These are phyloP conservation scores for Drosophila multiciliata DNA, from an alignment of 2,888 invertebrate species.

Conservation along the genomic window DNA sequence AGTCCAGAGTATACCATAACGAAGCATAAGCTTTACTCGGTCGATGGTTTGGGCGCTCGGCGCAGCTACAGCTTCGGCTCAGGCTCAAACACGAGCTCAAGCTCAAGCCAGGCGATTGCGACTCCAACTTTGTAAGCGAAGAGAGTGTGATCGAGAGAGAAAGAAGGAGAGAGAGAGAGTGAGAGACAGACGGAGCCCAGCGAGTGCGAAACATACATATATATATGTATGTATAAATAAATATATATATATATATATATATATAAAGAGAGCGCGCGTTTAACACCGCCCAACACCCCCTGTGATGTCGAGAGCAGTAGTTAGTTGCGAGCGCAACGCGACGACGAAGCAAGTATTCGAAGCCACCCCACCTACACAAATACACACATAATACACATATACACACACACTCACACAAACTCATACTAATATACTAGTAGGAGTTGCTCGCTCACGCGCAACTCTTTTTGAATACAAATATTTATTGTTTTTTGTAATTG, in stretches of 20 bases:
- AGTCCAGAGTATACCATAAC: conserved; percentile 82
- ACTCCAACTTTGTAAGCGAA: conserved; percentile 69
- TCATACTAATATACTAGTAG: conserved; percentile 64
- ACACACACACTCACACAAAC: conserved; percentile 52
- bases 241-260: not conserved
- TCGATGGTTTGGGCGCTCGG: conserved; percentile 65
- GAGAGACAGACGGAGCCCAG: conserved; percentile 50
- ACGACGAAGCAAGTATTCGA: conserved; percentile 80
- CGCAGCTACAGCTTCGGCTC: conserved; percentile 74
- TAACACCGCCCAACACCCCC: conserved; percentile 72
- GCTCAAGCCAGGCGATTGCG: conserved; percentile 71
- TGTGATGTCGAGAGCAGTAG: conserved; percentile 77
- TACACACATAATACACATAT: conserved; percentile 48
- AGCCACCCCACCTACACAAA: conserved; percentile 80
- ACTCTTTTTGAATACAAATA: conserved; percentile 43
- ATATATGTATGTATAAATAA: conserved; percentile 3
- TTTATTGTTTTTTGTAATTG: conserved; percentile 66
- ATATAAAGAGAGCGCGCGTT: conserved; percentile 52
- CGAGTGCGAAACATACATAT: conserved; percentile 41
- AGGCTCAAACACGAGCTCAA: conserved; percentile 47
- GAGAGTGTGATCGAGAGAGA: conserved; percentile 9
- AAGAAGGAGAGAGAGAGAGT: conserved; percentile 32
- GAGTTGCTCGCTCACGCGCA: conserved; percentile 37
- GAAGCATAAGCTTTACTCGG: conserved; percentile 81
- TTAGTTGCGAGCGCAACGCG: conserved; percentile 74